Base-by-base conservation (phyloP, 1,140 invertebrate genomes). In the Charaxes varanes region DNA sequence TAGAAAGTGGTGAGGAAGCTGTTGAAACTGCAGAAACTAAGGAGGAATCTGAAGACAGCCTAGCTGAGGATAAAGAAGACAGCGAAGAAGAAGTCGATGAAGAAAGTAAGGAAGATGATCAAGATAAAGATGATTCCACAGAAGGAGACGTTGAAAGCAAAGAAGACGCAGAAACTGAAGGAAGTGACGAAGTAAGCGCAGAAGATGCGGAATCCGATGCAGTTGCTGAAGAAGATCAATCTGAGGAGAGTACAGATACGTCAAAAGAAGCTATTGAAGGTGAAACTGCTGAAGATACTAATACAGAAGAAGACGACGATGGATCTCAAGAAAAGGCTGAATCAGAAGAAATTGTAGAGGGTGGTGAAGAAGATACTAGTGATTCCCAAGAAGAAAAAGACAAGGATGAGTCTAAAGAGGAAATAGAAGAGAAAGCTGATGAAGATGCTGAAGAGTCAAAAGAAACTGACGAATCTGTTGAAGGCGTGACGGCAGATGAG, bases 281-380 rank as follows among this genome's bases (percentile, higher is more conserved):
- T n/a, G 63, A 68, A 42, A 68, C 72, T 34, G 62, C 62, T 10
- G 65, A 80, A 59, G 65, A 69, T 26, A 51, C 46, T 28, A 59
- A 66, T 45, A 50, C 62, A 46, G 63, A 73, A 34, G 73, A 74
- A 37, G 65, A 67, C 17, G 68, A 60, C 47, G 65, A 76, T 63
- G 66, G 62, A 74, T 73, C 65, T 62, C 76, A 78, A 65, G 76
- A 85, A 70, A 73, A 80, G 53, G 62, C 63, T 67, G 77, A 73
- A 53, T 65, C 62, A 59, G 55, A 57, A 38, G 66, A 67, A 60
- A 33, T 37, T 35, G 44, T 26, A 36, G 71, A 78, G 31, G 59
- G 44, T 36, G 44, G 48, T n/a, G 50, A 44, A 35, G 43, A 51
- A 33, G 57, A 64, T 13, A 45, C 32, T 14, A 52, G 47, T 51